phyloP scores from a whole-genome alignment of 2,888 invertebrate genomes.

The Ormyrus labotus region DNA sequence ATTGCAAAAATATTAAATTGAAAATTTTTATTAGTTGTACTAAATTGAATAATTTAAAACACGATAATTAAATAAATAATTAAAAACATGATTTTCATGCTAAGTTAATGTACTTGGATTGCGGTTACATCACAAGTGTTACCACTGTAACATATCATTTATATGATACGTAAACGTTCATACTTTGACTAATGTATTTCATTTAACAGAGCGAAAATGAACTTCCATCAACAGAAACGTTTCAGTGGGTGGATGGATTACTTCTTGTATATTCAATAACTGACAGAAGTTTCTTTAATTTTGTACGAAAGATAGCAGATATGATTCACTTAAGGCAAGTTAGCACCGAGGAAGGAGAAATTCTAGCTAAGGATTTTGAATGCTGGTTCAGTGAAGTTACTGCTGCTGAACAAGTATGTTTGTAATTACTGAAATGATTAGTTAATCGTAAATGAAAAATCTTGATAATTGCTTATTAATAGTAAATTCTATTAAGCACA shows the following conservation, averaged over 20 bases:
- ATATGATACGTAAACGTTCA: no score
- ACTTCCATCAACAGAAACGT: constrained; percentile 83
- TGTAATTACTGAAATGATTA: not conserved
- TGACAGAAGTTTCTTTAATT: constrained; percentile 90
- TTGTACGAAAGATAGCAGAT: constrained; percentile 87
- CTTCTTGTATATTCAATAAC: constrained; percentile 94
- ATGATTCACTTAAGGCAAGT: constrained; percentile 94
- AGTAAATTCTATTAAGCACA: not conserved
- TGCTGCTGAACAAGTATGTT: constrained; percentile 86
- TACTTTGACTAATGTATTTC: no score
- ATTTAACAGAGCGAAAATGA: constrained; percentile 82
- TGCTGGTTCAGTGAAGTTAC: constrained; percentile 92
- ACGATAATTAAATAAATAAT: no score
- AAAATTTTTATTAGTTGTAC: constrained; percentile 3
- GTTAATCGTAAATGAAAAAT: not conserved
- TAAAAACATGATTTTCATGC: no score
- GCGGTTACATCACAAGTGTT: no score
- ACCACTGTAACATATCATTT: no score
- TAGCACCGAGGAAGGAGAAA: constrained; percentile 91
- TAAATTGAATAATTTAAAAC: constrained; percentile 34
- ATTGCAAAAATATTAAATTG: not conserved
- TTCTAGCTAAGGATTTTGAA: constrained; percentile 91
- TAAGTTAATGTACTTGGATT: no score
- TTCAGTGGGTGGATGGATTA: constrained; percentile 94
- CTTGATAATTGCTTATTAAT: not conserved